These are phyloP conservation scores for Sialis fuliginosa DNA, from an alignment of 2,888 invertebrate species.

Conservation along the genomic window DNA sequence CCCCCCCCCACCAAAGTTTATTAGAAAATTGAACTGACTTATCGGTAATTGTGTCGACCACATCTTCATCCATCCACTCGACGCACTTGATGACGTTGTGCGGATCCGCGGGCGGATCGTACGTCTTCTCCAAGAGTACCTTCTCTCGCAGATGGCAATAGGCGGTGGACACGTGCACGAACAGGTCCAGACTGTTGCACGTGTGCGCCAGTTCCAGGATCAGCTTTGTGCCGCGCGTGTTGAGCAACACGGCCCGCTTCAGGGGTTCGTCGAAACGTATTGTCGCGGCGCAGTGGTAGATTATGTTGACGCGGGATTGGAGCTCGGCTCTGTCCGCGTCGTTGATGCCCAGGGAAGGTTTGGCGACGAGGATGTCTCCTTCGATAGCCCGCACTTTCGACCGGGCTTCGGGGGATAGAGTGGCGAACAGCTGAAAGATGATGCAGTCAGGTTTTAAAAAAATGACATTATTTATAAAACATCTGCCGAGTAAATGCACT, in stretches of 20 bases:
- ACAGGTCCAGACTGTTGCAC: constrained; percentile 55
- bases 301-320: constrained; percentile 52
- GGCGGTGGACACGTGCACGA: constrained; percentile 73
- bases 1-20: too few species aligned
- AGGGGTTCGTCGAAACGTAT: constrained; percentile 80
- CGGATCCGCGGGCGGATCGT: constrained; percentile 66
- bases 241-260: constrained; percentile 76
- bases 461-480: too few species aligned
- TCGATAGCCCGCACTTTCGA: too few species aligned
- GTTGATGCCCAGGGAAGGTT: constrained; percentile 41
- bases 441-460: too few species aligned
- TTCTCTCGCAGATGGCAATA: constrained; percentile 72
- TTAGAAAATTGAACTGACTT: constrained; percentile 23
- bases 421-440: too few species aligned
- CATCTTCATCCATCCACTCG: constrained; percentile 62
- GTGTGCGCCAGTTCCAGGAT: constrained; percentile 68
- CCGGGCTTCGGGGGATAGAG: too few species aligned
- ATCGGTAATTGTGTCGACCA: constrained; percentile 41
- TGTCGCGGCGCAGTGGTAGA: constrained; percentile 71
- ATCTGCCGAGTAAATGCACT: too few species aligned
- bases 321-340: constrained; percentile 43
- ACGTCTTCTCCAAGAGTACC: constrained; percentile 67
- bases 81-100: constrained; percentile 56
- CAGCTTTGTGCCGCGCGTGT: constrained; percentile 78
- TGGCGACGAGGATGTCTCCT: too few species aligned